These are phyloP conservation scores for Montipora cactus DNA, from an alignment of 64 coral and sea anemone genomes.

Conservation along the genomic window DNA sequence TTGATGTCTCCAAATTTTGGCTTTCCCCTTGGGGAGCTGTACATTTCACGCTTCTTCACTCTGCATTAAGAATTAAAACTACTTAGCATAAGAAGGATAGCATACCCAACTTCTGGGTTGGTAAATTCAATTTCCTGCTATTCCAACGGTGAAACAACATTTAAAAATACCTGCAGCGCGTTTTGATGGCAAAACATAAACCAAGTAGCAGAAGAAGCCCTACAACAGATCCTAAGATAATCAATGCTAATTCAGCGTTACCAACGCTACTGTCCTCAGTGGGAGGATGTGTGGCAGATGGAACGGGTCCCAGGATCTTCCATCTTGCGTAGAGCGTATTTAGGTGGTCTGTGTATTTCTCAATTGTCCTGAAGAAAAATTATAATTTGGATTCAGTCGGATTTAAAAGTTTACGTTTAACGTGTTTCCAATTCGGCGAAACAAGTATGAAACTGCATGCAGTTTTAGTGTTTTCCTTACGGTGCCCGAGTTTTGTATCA, in stretches of 20 bases:
- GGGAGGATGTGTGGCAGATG: conserved; percentile 14
- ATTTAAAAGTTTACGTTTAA: too few species aligned
- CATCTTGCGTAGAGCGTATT: conserved; percentile 90
- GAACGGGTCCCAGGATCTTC: conserved; percentile 73
- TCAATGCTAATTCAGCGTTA: conserved; percentile 84
- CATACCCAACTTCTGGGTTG: neutral
- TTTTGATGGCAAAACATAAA: conserved; percentile 79
- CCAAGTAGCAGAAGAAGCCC: conserved; percentile 78
- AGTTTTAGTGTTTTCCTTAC: too few species aligned
- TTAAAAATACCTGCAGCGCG: conserved; percentile 70
- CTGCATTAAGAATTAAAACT: neutral
- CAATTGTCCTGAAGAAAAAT: conserved; percentile 53
- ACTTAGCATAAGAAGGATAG: neutral
- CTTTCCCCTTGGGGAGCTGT: conserved; percentile 47
- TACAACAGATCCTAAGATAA: conserved; percentile 75
- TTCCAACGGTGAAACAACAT: too few species aligned
- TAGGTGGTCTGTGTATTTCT: conserved; percentile 57
- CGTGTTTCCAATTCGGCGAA: too few species aligned
- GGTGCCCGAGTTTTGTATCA: too few species aligned
- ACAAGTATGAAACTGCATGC: too few species aligned
- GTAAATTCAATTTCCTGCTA: too few species aligned
- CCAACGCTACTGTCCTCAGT: conserved; percentile 38
- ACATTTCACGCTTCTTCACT: conserved; percentile 84
- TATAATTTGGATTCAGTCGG: neutral
- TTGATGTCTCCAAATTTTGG: conserved; percentile 60